Evolutionary conservation across 1,140 invertebrate species (phyloP).

Genomic region (Zaprionus ornatus): DNA sequence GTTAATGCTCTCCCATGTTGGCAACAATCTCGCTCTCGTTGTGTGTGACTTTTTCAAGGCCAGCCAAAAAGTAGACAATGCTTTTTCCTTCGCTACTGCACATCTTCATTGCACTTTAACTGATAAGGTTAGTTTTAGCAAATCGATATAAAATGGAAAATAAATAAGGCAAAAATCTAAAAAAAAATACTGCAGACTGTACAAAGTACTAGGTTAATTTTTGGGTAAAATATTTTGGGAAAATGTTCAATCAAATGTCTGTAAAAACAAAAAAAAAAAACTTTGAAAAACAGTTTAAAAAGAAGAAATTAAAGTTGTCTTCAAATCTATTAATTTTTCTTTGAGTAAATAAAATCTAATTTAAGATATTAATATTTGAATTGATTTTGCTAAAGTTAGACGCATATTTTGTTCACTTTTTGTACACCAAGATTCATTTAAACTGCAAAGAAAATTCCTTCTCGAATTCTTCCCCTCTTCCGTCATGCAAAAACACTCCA

Average conservation of each 20-base stretch:
- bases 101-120: not conserved
- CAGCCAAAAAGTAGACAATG: slow-evolving; percentile 57
- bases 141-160: not conserved
- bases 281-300: not conserved
- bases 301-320: not conserved
- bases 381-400: no score
- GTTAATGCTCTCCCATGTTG: no score
- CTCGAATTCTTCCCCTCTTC: not conserved
- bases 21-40: not conserved
- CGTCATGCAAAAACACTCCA: not conserved
- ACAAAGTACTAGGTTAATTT: no score
- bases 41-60: slow-evolving; percentile 25
- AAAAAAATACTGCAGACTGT: no score
- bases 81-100: not conserved
- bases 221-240: no score
- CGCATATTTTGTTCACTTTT: no score
- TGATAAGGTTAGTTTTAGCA: not conserved
- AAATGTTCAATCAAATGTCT: no score
- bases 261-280: not conserved
- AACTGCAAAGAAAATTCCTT: not conserved
- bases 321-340: no score
- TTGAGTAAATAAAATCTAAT: no score
- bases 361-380: no score
- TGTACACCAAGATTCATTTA: no score
- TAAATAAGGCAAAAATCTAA: no score